phyloP scores from a whole-genome alignment of 1,140 invertebrate species.

The Sipha flava region DNA sequence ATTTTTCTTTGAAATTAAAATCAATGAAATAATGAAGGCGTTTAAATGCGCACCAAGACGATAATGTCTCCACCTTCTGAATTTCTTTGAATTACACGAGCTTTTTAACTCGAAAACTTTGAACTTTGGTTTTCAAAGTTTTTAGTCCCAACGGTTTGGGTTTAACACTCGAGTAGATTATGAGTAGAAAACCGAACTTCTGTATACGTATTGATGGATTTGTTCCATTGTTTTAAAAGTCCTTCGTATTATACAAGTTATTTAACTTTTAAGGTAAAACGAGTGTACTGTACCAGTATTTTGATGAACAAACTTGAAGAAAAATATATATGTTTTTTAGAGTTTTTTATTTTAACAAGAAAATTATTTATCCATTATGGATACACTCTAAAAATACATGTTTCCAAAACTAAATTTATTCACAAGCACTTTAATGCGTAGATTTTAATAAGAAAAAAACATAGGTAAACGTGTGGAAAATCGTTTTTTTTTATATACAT shows the following conservation, averaged over 20 bases:
- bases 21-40: not conserved
- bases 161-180: not conserved
- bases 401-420: too few species aligned
- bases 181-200: not conserved
- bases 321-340: too few species aligned
- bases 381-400: too few species aligned
- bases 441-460: too few species aligned
- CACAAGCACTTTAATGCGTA: too few species aligned
- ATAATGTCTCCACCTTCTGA: not conserved
- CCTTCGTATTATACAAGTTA: not conserved
- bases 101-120: not conserved
- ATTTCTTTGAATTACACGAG: not conserved
- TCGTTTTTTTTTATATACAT: too few species aligned
- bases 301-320: too few species aligned
- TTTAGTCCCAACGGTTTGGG: not conserved
- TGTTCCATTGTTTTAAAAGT: constrained; percentile 1
- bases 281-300: too few species aligned
- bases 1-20: not conserved
- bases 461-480: too few species aligned
- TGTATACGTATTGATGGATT: not conserved
- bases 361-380: too few species aligned
- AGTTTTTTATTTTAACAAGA: too few species aligned
- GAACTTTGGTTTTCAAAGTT: constrained; percentile 6
- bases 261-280: not conserved
- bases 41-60: not conserved